Base-by-base conservation (phyloP, 2,113 vertebrate species). In the Nerophis ophidion region DNA sequence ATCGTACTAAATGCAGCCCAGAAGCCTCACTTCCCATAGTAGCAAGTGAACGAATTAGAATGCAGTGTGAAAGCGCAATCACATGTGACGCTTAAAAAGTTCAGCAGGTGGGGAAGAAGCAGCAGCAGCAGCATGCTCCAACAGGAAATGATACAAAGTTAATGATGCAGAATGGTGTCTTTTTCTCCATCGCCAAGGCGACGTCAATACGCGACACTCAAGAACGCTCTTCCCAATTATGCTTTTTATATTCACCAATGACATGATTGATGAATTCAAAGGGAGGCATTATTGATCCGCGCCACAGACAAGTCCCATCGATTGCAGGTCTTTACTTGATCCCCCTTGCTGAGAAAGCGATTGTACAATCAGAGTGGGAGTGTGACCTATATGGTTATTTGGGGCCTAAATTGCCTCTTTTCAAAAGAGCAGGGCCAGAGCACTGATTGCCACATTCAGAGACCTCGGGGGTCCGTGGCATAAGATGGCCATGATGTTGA, bases 271-370 rank as follows among this genome's bases (percentile, higher is more conserved):
- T 84, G 85, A 90, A 88, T 90, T 89, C 85, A 88, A 87, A 88
- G 82, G 82, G 84, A 84, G 84, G 84, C 82, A 70, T 87, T 89
- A 91, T 91, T 74, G 90, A 91, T 91, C 81, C 84, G 84, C 89
- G 90, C 87, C 87, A 89, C 87, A 89, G 89, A 90, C 89, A 91
- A 91, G 89, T 87, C 86, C 79, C 87, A 90, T 91, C 89, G 89
- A 91, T 91, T 91, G 86, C 82, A 84, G 74, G 84, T 84, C 84
- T 83, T 73, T 82, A 89, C 48, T 68, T 70, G 70, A 77, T 80
- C 69, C 79, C 75, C 76, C 81, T 81, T 61, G 76, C 80, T 60
- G 86, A 81, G 81, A 76, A 62, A 76, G 72, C 75, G 74, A 84
- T 77, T 85, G 84, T 84, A 84, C 82, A 86, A 88, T 88, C 84